A percentile compares a stretch with the other conserved stretches of the same genome.
These are phyloP conservation scores for Poeciliopsis infans DNA, from an alignment of 2,797 vertebrate species.

Conservation along the genomic window DNA sequence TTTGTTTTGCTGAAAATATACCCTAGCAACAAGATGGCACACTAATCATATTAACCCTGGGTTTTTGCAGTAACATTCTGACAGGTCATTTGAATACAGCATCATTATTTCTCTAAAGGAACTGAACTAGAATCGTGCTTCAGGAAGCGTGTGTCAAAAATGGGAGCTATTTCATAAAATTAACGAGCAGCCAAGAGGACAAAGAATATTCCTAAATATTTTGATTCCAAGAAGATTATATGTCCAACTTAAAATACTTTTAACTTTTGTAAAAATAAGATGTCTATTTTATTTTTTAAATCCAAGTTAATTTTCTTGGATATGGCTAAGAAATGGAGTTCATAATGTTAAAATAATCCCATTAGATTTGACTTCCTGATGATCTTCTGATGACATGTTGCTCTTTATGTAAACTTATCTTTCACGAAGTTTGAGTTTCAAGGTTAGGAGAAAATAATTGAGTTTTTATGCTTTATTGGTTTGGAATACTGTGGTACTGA, in stretches of 20 bases:
- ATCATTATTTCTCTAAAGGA: constrained; percentile 1
- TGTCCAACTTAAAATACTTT: neutral
- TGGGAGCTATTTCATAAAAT: neutral
- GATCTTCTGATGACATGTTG: constrained; percentile 27
- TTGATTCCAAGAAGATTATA: neutral
- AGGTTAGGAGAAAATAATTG: constrained; percentile 50
- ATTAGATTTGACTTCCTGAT: constrained; percentile 23
- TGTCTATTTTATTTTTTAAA: neutral
- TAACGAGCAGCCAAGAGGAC: neutral
- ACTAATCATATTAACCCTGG: neutral
- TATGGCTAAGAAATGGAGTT: neutral
- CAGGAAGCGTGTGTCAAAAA: neutral
- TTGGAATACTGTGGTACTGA: constrained; percentile 29
- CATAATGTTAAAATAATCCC: constrained; percentile 22
- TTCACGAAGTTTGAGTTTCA: constrained; percentile 38
- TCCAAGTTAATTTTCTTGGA: neutral
- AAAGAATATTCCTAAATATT: neutral
- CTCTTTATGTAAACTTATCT: constrained; percentile 43
- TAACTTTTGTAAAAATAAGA: neutral
- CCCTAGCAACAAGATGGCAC: constrained; percentile 4
- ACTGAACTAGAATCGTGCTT: constrained; percentile 1
- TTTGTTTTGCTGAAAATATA: neutral
- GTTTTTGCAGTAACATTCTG: constrained; percentile 1
- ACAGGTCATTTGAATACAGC: constrained; percentile 2
- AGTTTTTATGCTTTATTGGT: constrained; percentile 36